Evolutionary conservation across 2,888 invertebrate species (phyloP).

Genomic region (Chrysomela aeneicollis): DNA sequence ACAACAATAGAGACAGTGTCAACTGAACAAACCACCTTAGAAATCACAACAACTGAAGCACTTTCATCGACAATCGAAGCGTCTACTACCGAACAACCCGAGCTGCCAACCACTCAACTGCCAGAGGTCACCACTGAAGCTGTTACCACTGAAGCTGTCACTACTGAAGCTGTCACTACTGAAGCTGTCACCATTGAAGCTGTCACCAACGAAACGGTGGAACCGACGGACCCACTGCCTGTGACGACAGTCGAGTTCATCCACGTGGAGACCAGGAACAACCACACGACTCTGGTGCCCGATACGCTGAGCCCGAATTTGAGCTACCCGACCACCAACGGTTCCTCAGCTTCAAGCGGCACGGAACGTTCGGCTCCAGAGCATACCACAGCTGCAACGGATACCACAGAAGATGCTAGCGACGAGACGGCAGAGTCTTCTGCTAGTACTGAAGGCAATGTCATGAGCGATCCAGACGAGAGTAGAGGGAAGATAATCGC

Average conservation of each 20-base stretch:
- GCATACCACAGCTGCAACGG: conserved; percentile 43
- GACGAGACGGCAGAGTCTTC: conserved; percentile 45
- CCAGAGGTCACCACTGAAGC: too few species aligned
- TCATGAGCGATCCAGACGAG: conserved; percentile 53
- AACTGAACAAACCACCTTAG: conserved; percentile 32
- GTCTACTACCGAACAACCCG: conserved; percentile 11
- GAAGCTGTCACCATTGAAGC: conserved; percentile 27
- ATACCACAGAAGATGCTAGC: conserved; percentile 51
- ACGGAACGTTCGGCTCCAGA: conserved; percentile 9
- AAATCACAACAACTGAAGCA: conserved; percentile 33
- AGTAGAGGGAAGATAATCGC: conserved; percentile 77
- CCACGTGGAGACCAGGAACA: conserved; percentile 48
- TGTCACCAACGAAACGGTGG: conserved; percentile 21
- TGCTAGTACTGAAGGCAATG: conserved; percentile 55
- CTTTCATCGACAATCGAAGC: not conserved
- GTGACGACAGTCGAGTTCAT: conserved; percentile 36
- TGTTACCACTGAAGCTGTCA: too few species aligned
- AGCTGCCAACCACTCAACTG: conserved; percentile 20
- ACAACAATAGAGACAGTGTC: conserved; percentile 22
- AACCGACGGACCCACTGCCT: conserved; percentile 24
- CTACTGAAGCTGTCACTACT: conserved; percentile 16
- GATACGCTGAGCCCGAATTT: conserved; percentile 54
- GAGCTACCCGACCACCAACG: conserved; percentile 46
- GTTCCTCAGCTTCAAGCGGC: conserved; percentile 15
- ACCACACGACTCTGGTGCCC: conserved; percentile 51